Base-by-base conservation (phyloP, 2,113 vertebrate genomes). In the Neoarius graeffei region DNA sequence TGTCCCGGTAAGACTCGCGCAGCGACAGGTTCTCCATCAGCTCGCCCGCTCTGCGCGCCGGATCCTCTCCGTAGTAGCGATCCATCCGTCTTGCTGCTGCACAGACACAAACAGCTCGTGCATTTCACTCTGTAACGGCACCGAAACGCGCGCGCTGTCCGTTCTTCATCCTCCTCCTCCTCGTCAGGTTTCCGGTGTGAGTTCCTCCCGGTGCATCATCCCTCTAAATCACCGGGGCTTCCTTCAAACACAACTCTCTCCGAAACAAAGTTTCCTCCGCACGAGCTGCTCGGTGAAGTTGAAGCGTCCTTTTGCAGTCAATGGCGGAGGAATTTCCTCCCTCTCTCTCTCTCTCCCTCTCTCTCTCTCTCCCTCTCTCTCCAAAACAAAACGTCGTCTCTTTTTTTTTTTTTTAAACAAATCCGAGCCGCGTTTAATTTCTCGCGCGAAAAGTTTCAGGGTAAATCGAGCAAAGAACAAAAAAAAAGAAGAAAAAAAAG, bases 11-110 rank as follows among this genome's bases (percentile, higher is more conserved):
- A 0, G 94, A 90, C 56, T 96, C 96, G 81, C 95, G 96, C 50
- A 97, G 87, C 20, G 96, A 96, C 83, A 96, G 95, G 84, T 97
- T 97, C 88, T 97, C 96, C 96, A 98, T 95, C 92, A 97, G 89
- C 92, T 95, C 93, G 86, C 95, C 93, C 89, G 97, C 96, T 35
- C 95, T 93, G 90, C 95, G 95, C 83, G 94, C 95, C 90, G 96
- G 89, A 91, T 96, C 95, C 84, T 97, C 96, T 91, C 95, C 96
- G 83, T 95, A 96, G 81, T 95, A 96, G 83, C 92, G 94, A 92
- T 96, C 96, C 97, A 97, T 97, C 30, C 42, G 42, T 42, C 42
- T 4, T 42, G 54, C 76, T 60, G 84, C 14, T 35, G 69, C 71
- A 17, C 23, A 17, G 5, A 8, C 30, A 82, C 20, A 11, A 54